Conservation (phyloP, 2,797 vertebrate species). For the Leptodactylus fallax region DNA sequence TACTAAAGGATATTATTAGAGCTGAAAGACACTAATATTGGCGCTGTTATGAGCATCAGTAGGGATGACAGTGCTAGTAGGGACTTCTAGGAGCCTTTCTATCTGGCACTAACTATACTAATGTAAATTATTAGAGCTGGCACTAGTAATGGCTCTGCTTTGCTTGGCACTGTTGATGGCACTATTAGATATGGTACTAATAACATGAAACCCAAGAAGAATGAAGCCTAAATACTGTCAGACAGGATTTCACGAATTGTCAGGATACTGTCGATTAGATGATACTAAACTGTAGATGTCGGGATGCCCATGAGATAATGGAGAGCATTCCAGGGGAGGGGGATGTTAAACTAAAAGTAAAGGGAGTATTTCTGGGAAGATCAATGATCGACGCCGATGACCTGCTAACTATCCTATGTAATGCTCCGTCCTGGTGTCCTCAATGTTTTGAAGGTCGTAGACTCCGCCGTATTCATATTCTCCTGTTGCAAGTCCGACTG, state of each 20-base stretch:
- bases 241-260: neutral
- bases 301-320: constrained; percentile 49
- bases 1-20: too few relatives aligned
- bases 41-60: too few relatives aligned
- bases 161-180: neutral
- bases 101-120: too few relatives aligned
- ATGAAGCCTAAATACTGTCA: neutral
- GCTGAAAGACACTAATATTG: too few relatives aligned
- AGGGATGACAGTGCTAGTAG: too few relatives aligned
- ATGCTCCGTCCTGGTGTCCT: constrained; percentile 52
- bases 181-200: neutral
- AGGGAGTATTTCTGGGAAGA: constrained; percentile 61
- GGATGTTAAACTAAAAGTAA: constrained; percentile 39
- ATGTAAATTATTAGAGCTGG: too few relatives aligned
- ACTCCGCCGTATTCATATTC: constrained; percentile 65
- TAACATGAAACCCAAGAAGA: neutral
- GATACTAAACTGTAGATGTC: constrained; percentile 62
- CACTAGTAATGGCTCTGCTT: too few relatives aligned
- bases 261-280: constrained; percentile 57
- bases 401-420: constrained; percentile 43
- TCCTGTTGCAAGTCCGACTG: constrained; percentile 69
- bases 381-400: constrained; percentile 55
- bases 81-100: too few relatives aligned
- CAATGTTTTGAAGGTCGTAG: constrained; percentile 58
- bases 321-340: constrained; percentile 63